Evolutionary conservation across 2,113 vertebrate species (phyloP).

Genomic region (Ictalurus punctatus): DNA sequence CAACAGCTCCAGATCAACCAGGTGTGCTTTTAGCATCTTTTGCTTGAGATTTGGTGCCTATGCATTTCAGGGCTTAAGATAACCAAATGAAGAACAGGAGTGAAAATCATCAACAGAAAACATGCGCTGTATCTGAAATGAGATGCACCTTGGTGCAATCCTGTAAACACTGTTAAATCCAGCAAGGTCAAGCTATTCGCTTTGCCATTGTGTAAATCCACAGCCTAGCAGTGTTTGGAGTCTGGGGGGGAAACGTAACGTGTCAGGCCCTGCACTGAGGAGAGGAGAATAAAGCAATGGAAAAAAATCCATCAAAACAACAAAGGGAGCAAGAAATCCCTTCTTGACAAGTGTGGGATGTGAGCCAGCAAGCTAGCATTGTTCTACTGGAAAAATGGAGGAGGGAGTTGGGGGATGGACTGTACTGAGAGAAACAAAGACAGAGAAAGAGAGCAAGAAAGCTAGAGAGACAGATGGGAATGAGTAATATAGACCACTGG

Average conservation of each 20-base stretch:
- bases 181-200: background rate
- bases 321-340: constrained; percentile 52
- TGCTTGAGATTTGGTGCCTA: constrained; percentile 19
- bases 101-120: background rate
- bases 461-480: background rate
- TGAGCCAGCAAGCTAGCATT: constrained; percentile 57
- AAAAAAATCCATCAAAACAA: constrained; percentile 57
- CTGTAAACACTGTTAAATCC: background rate
- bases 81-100: constrained; percentile 10
- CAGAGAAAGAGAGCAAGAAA: background rate
- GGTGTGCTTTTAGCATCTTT: background rate
- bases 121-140: background rate
- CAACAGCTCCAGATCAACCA: constrained; percentile 54
- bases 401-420: constrained; percentile 6
- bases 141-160: background rate
- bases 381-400: constrained; percentile 39
- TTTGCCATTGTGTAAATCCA: constrained; percentile 25
- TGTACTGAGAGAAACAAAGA: constrained; percentile 3
- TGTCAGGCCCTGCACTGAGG: constrained; percentile 28
- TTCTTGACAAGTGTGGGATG: constrained; percentile 50
- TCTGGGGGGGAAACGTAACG: constrained; percentile 8
- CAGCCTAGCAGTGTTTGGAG: background rate
- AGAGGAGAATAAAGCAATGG: constrained; percentile 46
- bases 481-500: constrained; percentile 11
- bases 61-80: background rate